Base-by-base conservation (phyloP, 2,113 vertebrate genomes). In the Gallinago undulata region DNA sequence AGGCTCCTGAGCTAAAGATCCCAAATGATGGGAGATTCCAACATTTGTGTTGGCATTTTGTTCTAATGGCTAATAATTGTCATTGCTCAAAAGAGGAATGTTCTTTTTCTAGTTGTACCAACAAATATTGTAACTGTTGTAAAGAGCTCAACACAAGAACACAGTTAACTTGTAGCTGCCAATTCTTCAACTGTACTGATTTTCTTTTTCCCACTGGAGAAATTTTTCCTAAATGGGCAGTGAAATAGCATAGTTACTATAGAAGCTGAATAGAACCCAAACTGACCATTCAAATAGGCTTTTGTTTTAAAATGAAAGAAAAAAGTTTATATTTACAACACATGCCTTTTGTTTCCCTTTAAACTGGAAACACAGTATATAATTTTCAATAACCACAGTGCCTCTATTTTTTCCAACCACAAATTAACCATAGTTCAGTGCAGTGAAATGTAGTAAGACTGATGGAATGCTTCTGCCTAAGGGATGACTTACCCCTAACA, bases 321-420 rank as follows among this genome's bases (percentile, higher is more conserved):
- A 90, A 88, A 88, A 84, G 2, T 21, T 60, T 90, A 33, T 92
- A 91, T 97, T 96, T 97, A 96, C 97, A 96, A 95, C 95, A 89
- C 90, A 96, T 94, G 87, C 96, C 95, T 96, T 96, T 90, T 92
- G 91, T 97, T 98, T 97, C 93, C 91, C 83, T 97, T 97, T 97
- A 95, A 96, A 92, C 93, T 98, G 98, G 97, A 98, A 98, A 83
- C 96, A 60, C 63, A 95, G 96, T 96, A 88, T 98, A 96, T 97
- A 96, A 98, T 98, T 98, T 98, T 97, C 97, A 97, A 91, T 91
- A 91, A 97, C 97, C 97, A 96, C 95, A 92, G 92, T 85, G 97
- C 94, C 97, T 96, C 97, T 96, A 96, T 98, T 98, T 98, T 98
- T 98, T 98, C 98, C 97, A 30, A 98, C 98, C 98, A 96, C 98